Conservation (phyloP, 2,888 invertebrate species). For the Orthosia gothica region DNA sequence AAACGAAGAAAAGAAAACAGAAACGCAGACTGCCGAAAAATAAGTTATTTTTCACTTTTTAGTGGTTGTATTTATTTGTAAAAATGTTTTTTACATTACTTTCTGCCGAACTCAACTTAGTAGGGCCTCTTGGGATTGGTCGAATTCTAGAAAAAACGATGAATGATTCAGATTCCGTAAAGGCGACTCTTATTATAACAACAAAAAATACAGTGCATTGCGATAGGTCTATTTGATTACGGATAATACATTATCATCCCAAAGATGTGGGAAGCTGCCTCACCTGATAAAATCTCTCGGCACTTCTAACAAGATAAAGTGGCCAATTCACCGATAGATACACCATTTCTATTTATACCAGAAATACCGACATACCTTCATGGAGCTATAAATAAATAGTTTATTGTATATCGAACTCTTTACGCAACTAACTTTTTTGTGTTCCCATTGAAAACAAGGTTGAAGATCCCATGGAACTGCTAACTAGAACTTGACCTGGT, state of each 20-base stretch:
- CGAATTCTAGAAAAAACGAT: neutral
- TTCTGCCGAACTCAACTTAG: too few relatives aligned
- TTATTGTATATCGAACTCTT: slow-evolving; percentile 44
- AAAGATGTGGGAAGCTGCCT: neutral
- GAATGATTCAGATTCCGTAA: neutral
- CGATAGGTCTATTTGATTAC: neutral
- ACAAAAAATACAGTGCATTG: neutral
- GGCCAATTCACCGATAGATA: neutral
- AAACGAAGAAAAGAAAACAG: too few relatives aligned
- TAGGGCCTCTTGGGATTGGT: too few relatives aligned
- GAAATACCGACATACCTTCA: slow-evolving; percentile 41
- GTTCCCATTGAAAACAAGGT: slow-evolving; percentile 56
- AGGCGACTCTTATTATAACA: neutral
- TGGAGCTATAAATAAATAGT: slow-evolving; percentile 48
- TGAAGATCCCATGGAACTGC: slow-evolving; percentile 38
- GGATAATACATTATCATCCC: neutral
- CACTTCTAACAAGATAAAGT: slow-evolving; percentile 25
- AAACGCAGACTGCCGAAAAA: too few relatives aligned
- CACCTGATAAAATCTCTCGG: slow-evolving; percentile 21
- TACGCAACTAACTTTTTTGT: slow-evolving; percentile 55
- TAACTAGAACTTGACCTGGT: slow-evolving; percentile 67
- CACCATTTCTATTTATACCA: slow-evolving; percentile 29
- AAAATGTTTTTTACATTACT: too few relatives aligned
- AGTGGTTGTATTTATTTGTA: too few relatives aligned
- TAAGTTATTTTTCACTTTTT: too few relatives aligned